Evolutionary conservation across 2,888 invertebrate genomes (phyloP), one percentile per base, ranked within the genome.

Genomic region (Geotrupes spiniger): DNA sequence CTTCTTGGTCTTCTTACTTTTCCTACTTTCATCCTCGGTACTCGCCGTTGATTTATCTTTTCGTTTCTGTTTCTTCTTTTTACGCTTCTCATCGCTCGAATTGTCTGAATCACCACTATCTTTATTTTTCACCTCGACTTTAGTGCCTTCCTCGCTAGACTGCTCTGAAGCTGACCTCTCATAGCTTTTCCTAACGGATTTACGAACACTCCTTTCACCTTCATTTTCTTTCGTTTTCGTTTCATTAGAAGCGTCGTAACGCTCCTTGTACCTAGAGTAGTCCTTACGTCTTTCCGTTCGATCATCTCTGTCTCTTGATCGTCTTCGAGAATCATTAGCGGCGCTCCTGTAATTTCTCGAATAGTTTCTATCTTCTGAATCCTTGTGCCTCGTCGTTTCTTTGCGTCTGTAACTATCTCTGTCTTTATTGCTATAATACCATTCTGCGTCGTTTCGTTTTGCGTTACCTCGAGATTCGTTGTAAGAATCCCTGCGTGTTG

Each of bases 251-350:
- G 11, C 42, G 36, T 41, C n/a, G 6, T 6, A 39, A 41, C 8
- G 8, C 27, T 6, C 9, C 11, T 10, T 9, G 9, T n/a, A 8
- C 6, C 8, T 14, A 39, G 6, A 8, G 6, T 10, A 6, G 11
- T 39, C 39, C 9, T 4, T 61, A 57, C 31, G 58, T 44, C 50
- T 46, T 53, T 41, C 17, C 60, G 21, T 61, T 60, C 28, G 64
- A 67, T 21, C 57, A 55, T 17, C 63, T 53, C 40, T 58, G 49
- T 61, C 31, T 6, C 21, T 21, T 21, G 21, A 21, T 21, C 4
- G 21, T 6, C n/a, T n/a, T n/a, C 21, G 21, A 21, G 6, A 21
- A 21, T 21, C 21, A 21, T 21, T 21, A 21, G n/a, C n/a, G n/a
- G n/a, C n/a, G n/a, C 6, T 4, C 6, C 21, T 21, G 6, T 21